Base-by-base conservation (phyloP, 2,888 invertebrate species). In the Torymus texanus region DNA sequence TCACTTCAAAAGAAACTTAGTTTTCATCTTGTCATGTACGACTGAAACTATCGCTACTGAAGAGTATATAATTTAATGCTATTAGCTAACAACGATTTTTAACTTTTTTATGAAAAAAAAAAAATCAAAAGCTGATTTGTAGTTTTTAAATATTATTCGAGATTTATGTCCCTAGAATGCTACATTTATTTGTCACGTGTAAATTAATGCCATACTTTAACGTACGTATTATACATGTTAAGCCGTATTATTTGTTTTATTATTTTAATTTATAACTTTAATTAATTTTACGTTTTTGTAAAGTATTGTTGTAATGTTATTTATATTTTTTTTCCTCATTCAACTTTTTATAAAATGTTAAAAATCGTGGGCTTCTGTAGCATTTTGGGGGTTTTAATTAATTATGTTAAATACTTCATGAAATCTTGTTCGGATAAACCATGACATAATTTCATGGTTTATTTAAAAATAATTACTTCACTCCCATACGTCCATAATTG, bases 161-260 rank as follows among this genome's bases (percentile, higher is more conserved):
- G 50, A 63, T 68, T 75, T 63, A 56, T 18, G 16, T 70, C 62
- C 76, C 58, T 65, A 71, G n/a, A 71, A 77, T 65, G 76, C 63
- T 77, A 76, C 70, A 21, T 76, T 68, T 29, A 58, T 24, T 63
- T 63, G 24, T 55, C 61, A 5, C 2, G 5, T 3, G n/a, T 24
- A n/a, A 55, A 18, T 62, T 18, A 55, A 62, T 16, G 21, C 66
- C 13, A 3, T 56, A 16, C 4, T 18, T 14, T n/a, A 58, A 14
- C 41, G 16, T 16, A 24, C 8, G 56, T 56, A 29, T 11, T 8
- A 41, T 56, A 41, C 29, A 29, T 29, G 29, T 1, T 58, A 41
- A 12, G 16, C 29, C 41, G 56, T 68, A 59, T 61, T 61, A 51
- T 70, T 29, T 59, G 1, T 70, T 51, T 51, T 2, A 51, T 61